phyloP scores from a whole-genome alignment of 2,888 invertebrate genomes.

The Pterostichus madidus region DNA sequence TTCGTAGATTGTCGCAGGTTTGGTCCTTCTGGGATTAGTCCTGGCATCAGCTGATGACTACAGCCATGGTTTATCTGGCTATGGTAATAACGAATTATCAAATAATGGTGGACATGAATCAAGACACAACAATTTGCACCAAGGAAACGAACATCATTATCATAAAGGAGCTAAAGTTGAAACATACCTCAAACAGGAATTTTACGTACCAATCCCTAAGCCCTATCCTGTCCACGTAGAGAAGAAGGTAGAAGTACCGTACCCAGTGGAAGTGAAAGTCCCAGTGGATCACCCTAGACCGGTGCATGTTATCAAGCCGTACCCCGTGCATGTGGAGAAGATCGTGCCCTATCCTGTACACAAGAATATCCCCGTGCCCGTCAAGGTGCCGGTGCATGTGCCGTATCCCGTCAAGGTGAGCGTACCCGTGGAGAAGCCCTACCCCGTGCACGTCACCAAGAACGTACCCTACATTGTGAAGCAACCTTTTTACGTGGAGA shows the following conservation, averaged over 20 bases:
- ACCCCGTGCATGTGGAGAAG: constrained; percentile 83
- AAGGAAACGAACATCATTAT: background rate
- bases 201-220: constrained; percentile 77
- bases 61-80: background rate
- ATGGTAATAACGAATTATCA: background rate
- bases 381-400: constrained; percentile 27
- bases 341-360: constrained; percentile 74
- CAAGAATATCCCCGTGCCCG: constrained; percentile 79
- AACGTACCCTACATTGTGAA: constrained; percentile 13
- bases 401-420: constrained; percentile 55
- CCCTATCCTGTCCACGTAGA: constrained; percentile 81
- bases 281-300: constrained; percentile 82
- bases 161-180: constrained; percentile 34
- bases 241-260: constrained; percentile 76
- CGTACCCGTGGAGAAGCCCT: constrained; percentile 76
- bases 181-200: constrained; percentile 23
- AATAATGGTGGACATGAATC: background rate
- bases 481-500: constrained; percentile 67
- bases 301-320: constrained; percentile 81
- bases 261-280: constrained; percentile 80
- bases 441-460: constrained; percentile 71
- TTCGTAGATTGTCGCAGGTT: constrained; percentile 57
- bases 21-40: constrained; percentile 61
- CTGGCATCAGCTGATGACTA: constrained; percentile 55
- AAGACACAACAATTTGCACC: background rate